These are phyloP conservation scores for Lumbricus terrestris DNA, from an alignment of 2,888 invertebrate species.

Conservation along the genomic window DNA sequence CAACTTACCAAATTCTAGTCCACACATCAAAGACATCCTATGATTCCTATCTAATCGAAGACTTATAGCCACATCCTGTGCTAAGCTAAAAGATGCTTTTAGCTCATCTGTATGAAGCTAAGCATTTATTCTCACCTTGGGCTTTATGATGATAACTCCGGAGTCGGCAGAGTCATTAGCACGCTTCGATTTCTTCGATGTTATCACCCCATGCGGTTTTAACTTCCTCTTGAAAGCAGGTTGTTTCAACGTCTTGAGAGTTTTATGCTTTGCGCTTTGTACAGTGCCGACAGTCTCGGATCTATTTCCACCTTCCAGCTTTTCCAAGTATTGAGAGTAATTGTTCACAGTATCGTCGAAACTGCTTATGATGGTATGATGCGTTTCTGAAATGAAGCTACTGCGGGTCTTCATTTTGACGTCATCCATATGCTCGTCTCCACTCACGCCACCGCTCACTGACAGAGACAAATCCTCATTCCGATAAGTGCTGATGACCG, in stretches of 20 bases:
- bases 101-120: neutral
- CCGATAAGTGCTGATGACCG: neutral
- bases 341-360: neutral
- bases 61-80: neutral
- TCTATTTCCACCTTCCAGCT: neutral
- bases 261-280: neutral
- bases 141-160: neutral
- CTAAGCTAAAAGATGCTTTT: neutral
- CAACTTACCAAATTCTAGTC: neutral
- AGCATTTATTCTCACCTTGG: neutral
- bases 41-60: neutral
- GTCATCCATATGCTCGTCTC: neutral
- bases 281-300: neutral
- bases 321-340: neutral
- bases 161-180: neutral
- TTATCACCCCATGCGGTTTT: neutral
- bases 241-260: neutral
- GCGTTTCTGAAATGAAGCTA: constrained; percentile 6
- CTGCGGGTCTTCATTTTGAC: constrained; percentile 4
- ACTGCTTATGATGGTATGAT: neutral
- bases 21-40: too few species aligned
- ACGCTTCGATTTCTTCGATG: neutral
- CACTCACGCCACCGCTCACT: neutral
- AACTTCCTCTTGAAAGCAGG: neutral
- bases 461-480: neutral